Base-by-base conservation (phyloP, 2,797 vertebrate genomes). In the Acanthis flammea region DNA sequence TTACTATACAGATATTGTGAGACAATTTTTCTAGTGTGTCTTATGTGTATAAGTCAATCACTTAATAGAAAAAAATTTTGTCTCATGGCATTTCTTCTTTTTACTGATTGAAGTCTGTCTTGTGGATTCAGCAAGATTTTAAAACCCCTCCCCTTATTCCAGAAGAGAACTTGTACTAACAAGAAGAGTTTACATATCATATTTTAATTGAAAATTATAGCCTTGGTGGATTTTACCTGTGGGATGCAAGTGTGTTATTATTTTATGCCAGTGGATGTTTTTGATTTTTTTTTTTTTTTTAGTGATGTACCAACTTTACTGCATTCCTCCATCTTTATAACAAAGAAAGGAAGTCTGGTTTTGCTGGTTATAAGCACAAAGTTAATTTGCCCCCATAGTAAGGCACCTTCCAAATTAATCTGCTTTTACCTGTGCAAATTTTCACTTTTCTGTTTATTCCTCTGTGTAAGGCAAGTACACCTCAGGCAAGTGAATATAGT, bases 201-300 rank as follows among this genome's bases (percentile, higher is more conserved):
- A 48, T 71, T 31, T 30, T 47, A 57, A 33, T 6, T 39, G 23
- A 61, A 61, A 70, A 39, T 41, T 50, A 25, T 61, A 66, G 4
- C 54, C 17, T 61, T 72, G 10, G 5, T 31, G 13, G 14, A 7
- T n/a, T 75, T 58, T 76, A 72, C 18, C 16, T 39, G 12, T 44
- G 31, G 12, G 10, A 65, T 55, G 8, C 1, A 6, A 62, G 7
- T 14, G 5, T 47, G 16, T 19, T 55, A 27, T 54, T 6, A 25
- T 58, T 84, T 44, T 60, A 14, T 30, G 12, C 8, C 7, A 1
- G 23, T n/a, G 7, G 12, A 4, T 2, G 11, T n/a, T 74, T 42
- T 25, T 3, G 3, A 3, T 2, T 10, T 14, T 5, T 2, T 9
- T 9, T 14, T 5, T 2, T 9, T n/a, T 50, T 53, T 60, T 6